Evolutionary conservation across 2,113 vertebrate species (phyloP), one percentile per base, ranked within the genome.

Genomic region (Eclectus roratus): DNA sequence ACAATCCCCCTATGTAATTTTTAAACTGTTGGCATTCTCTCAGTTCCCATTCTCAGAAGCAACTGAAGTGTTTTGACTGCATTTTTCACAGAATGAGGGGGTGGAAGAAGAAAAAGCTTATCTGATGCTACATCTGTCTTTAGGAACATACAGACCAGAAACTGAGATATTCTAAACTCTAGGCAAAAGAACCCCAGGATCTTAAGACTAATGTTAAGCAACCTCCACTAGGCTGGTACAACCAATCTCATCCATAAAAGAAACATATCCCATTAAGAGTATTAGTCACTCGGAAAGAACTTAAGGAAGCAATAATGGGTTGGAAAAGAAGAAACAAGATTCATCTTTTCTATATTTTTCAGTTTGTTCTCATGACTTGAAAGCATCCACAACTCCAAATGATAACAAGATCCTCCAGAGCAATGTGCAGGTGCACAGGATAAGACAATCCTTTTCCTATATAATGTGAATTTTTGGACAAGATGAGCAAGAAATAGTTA

Each of bases 51-150:
- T 91, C 85, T 87, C 70, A 76, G 55, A 91, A 80, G 56, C 27
- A 88, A 50, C 63, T 71, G 79, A 92, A 94, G 83, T 92, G 88
- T 94, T 95, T 93, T 88, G 79, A 88, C 84, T 69, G 71, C 63
- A 56, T 94, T 96, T 91, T 87, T 85, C 84, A 93, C 21, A 87
- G 70, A 91, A 91, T 0, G 7, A 94, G 89, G 86, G 35, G 84
- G 89, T 87, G 84, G 93, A 41, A 92, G 35, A 87, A 93, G 80
- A 91, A 87, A 70, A 83, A 74, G 41, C 56, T 76, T 79, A n/a
- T 92, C 77, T 90, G 74, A 74, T 55, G 35, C 37, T 81, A 47
- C 60, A 94, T 92, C 47, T 85, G 66, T 41, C 91, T 85, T 58
- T 25, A 94, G 28, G 50, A 92, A 74, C 17, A 71, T 68, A 13